phyloP scores from a whole-genome alignment of 2,888 invertebrate species.

The Nudaria mundana region DNA sequence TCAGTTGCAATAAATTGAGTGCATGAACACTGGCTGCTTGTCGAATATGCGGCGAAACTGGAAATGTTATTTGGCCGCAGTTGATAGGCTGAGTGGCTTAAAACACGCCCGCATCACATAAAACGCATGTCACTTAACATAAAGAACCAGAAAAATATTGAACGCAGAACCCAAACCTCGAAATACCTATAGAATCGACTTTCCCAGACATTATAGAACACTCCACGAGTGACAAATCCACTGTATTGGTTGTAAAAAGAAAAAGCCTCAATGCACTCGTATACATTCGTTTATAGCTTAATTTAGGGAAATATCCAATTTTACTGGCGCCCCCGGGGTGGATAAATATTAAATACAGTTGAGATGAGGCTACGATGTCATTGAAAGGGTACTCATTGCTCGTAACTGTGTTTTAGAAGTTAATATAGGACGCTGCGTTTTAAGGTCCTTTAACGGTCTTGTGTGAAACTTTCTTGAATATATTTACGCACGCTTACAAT shows the following conservation, averaged over 20 bases:
- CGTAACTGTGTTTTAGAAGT: slow-evolving; percentile 19
- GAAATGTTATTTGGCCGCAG: too few species aligned
- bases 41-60: too few species aligned
- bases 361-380: slow-evolving; percentile 21
- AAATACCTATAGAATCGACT: neutral
- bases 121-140: too few species aligned
- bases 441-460: neutral
- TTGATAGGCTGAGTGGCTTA: too few species aligned
- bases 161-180: too few species aligned
- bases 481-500: too few species aligned
- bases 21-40: too few species aligned
- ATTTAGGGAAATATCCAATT: slow-evolving; percentile 29
- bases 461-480: neutral
- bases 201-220: neutral
- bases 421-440: neutral
- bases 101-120: too few species aligned
- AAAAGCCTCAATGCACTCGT: slow-evolving; percentile 30
- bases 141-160: too few species aligned
- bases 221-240: slow-evolving; percentile 12
- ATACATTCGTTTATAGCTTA: slow-evolving; percentile 23
- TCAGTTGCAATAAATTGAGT: too few species aligned
- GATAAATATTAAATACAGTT: slow-evolving; percentile 32
- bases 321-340: slow-evolving; percentile 21
- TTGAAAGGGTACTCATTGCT: slow-evolving; percentile 19
- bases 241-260: slow-evolving; percentile 22